Evolutionary conservation across 2,113 vertebrate genomes (phyloP), one percentile per base, ranked within the genome.

Genomic region (Acrocephalus arundinaceus): DNA sequence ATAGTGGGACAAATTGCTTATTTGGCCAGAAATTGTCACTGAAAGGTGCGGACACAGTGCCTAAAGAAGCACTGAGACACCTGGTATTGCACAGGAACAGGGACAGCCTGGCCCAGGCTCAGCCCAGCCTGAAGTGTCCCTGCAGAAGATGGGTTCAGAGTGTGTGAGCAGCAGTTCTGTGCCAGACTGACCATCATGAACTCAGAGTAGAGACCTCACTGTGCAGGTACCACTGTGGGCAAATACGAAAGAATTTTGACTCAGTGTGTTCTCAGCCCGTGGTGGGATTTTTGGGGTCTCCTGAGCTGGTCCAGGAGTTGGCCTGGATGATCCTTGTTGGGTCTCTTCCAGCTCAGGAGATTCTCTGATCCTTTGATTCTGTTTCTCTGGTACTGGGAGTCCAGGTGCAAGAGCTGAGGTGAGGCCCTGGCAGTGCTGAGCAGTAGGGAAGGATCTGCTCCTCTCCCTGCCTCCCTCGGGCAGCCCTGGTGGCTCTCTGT

Each of bases 241-340:
- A 88, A 16, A 17, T 4, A 9, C 4, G 9, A 18, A 20, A 20
- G 70, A 16, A 28, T 11, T 74, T 14, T 52, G 52, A 7, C 17
- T 43, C 9, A 6, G 21, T 0, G 1, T 18, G 35, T 28, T 20
- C 71, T 5, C 62, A 51, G 73, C 20, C 35, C 24, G 0, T 16
- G 49, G 24, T 10, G 76, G 58, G 35, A 14, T 25, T 35, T 23
- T 35, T 65, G 59, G 67, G 43, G 17, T 21, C 58, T 57, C n/a
- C 41, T 87, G 49, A 18, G 41, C 66, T 57, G 58, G 49, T 30
- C 28, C 75, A 41, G 49, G 20, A 55, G 19, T 1, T n/a, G 57
- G 24, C 17, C 49, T 79, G 25, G 30, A 12, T 49, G 30, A 11
- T 27, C 39, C 8, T 23, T 33, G 28, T 16, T 24, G 49, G 17